phyloP scores from a whole-genome alignment of 2,113 vertebrate genomes.

The Oryzias woworae region DNA sequence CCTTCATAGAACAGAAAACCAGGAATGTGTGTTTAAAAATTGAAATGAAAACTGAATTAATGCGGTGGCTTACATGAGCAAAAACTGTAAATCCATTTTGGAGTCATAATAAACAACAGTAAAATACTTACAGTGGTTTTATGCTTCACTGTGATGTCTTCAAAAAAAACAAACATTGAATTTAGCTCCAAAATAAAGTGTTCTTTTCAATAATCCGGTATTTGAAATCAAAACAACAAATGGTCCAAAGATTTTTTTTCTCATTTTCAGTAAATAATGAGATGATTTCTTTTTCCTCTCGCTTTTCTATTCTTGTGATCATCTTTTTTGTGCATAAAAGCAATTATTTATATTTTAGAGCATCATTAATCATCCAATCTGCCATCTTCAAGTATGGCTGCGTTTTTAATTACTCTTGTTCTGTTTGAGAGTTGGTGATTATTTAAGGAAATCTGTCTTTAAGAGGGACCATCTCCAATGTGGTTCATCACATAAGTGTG shows the following conservation, averaged over 20 bases:
- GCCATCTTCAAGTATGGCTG: conserved; percentile 57
- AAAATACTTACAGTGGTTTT: conserved; percentile 5
- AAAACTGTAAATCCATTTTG: background rate
- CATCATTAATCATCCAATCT: conserved; percentile 47
- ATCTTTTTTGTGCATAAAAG: too few relatives aligned
- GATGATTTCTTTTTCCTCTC: too few relatives aligned
- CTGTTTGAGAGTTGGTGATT: conserved; percentile 42
- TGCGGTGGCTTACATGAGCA: background rate
- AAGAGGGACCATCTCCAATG: conserved; percentile 58
- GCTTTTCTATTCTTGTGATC: too few relatives aligned
- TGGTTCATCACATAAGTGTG: conserved; percentile 37
- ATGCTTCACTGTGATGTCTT: conserved; percentile 20
- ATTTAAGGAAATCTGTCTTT: conserved; percentile 21
- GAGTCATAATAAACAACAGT: conserved; percentile 5
- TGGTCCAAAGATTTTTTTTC: background rate
- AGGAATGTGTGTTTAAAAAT: conserved; percentile 23
- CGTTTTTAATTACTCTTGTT: conserved; percentile 28
- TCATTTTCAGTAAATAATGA: background rate
- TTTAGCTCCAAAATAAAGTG: background rate
- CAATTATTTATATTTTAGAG: conserved; percentile 35
- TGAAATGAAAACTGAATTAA: conserved; percentile 1
- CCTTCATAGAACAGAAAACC: conserved; percentile 21
- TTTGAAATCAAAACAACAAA: too few relatives aligned
- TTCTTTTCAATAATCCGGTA: background rate
- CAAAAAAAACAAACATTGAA: conserved; percentile 7